Percentiles rank a stretch among this genome's conserved stretches.
Evolutionary conservation across 2,888 invertebrate species (phyloP).

Genomic region (Ptycholaimellus sp.): DNA sequence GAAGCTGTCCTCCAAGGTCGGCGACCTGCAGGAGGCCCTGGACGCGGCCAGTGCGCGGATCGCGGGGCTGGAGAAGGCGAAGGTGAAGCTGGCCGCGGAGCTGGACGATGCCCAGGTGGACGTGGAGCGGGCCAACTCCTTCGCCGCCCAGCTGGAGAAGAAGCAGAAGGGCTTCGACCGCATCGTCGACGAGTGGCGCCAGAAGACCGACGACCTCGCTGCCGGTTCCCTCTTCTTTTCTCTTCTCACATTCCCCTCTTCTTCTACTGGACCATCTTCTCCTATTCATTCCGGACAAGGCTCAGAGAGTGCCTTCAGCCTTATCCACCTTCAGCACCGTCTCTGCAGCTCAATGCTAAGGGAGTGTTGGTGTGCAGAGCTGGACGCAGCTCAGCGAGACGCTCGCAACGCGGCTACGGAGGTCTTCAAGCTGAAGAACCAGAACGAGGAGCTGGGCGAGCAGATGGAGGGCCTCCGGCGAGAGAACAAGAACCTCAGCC

Average conservation of each 20-base stretch:
- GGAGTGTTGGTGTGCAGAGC: too few relatives aligned
- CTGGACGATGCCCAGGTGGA: constrained; percentile 57
- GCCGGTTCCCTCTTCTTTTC: too few relatives aligned
- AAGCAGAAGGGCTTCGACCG: constrained; percentile 99
- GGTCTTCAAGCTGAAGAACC: constrained; percentile 80
- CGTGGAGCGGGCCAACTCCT: constrained; percentile 20
- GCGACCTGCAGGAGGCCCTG: constrained; percentile 87
- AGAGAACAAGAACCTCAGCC: constrained; percentile 91
- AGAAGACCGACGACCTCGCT: constrained; percentile 83
- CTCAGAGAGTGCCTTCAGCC: too few relatives aligned
- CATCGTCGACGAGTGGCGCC: constrained; percentile 98
- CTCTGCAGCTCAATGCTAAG: too few relatives aligned
- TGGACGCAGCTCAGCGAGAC: constrained; percentile 96
- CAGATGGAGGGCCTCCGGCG: constrained; percentile 52
- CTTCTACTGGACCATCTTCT: too few relatives aligned
- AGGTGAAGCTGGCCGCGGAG: constrained; percentile 79
- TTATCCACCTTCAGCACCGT: too few relatives aligned
- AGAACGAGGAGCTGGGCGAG: constrained; percentile 20
- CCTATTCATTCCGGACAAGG: too few relatives aligned
- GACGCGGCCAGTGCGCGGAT: constrained; percentile 95
- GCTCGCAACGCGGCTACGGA: constrained; percentile 98
- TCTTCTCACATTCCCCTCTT: too few relatives aligned
- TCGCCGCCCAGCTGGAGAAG: constrained; percentile 57
- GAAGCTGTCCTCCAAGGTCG: constrained; percentile 64
- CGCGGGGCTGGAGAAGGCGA: constrained; percentile 86